Conservation (phyloP, 2,113 vertebrate species). For the Corvus cornix region DNA sequence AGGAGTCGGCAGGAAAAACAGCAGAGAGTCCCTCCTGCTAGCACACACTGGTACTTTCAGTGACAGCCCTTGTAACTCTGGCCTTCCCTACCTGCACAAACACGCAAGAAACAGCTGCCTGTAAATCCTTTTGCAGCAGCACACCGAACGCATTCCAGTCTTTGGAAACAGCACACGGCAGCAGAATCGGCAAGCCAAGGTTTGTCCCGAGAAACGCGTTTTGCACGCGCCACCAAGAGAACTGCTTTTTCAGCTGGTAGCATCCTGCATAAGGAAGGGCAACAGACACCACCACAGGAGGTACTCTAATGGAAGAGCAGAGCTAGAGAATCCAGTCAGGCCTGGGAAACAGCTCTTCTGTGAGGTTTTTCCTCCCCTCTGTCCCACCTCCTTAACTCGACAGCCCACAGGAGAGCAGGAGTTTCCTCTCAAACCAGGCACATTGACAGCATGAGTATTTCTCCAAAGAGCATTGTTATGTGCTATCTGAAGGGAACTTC, state of each 20-base stretch:
- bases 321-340: not conserved
- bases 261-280: fast-evolving
- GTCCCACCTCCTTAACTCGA: not conserved
- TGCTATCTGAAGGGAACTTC: not conserved
- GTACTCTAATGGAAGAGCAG: not conserved
- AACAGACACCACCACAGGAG: not conserved
- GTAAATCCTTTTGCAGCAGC: not conserved
- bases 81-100: not conserved
- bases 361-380: not conserved
- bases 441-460: fast-evolving
- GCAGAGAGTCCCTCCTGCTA: not conserved
- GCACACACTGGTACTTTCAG: not conserved
- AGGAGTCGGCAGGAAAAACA: not conserved
- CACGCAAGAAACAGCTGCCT: fast-evolving
- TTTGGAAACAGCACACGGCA: fast-evolving
- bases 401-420: not conserved
- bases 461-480: not conserved
- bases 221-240: fast-evolving
- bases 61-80: not conserved
- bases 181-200: not conserved
- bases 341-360: not conserved
- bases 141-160: fast-evolving
- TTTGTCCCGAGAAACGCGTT: not conserved
- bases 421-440: not conserved
- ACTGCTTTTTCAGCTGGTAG: not conserved